Percentiles rank a stretch among this genome's conserved stretches.
Evolutionary conservation across 2,113 vertebrate species (phyloP).

Genomic region (Coturnix japonica): DNA sequence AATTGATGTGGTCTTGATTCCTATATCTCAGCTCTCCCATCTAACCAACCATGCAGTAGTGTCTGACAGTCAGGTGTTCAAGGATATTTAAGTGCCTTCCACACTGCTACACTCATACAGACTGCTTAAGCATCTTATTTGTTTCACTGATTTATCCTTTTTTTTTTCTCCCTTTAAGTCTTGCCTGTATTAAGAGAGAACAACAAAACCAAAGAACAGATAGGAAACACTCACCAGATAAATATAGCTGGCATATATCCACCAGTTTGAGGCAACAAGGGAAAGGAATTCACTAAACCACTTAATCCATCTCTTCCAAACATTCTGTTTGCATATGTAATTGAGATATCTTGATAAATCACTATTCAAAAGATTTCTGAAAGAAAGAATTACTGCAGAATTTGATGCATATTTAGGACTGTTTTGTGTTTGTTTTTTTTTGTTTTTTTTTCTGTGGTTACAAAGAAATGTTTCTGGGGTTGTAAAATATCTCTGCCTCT

Average conservation of each 20-base stretch:
- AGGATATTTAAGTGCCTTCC: not conserved
- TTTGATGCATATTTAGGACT: not conserved
- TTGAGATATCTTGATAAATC: not conserved
- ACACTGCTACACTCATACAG: not conserved
- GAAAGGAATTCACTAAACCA: slow-evolving; percentile 8
- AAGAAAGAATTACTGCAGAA: not conserved
- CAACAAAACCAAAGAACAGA: not conserved
- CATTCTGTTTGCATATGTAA: not conserved
- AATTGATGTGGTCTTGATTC: not conserved
- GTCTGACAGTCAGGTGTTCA: not conserved
- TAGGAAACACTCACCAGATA: slow-evolving; percentile 8
- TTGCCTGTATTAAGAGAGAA: slow-evolving; percentile 5
- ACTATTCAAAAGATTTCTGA: not conserved
- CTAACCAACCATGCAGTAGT: not conserved
- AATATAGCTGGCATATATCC: not conserved
- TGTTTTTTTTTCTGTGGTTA: not conserved
- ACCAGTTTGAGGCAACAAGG: not conserved
- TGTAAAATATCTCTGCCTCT: not conserved
- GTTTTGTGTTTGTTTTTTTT: not conserved
- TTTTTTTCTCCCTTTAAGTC: not conserved
- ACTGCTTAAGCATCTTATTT: not conserved
- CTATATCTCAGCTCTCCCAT: not conserved
- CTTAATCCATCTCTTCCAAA: not conserved
- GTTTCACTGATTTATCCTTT: not conserved
- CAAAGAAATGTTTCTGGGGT: not conserved